A percentile compares a stretch with the other conserved stretches of the same genome.
Evolutionary conservation across 2,797 vertebrate species (phyloP).

Genomic region (Gallinago solitaria): DNA sequence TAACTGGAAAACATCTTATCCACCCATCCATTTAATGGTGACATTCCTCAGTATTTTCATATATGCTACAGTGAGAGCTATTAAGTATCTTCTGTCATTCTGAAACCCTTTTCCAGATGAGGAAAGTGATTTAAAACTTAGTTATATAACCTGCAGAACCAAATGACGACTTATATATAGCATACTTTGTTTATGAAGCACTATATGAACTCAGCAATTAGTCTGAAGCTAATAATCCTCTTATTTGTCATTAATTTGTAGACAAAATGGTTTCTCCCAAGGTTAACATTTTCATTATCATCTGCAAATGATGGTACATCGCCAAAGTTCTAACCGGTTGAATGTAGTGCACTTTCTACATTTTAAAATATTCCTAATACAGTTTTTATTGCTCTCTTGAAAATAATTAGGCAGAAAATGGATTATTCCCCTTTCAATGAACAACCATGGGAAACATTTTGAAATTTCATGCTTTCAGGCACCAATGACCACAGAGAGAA

Average conservation of each 20-base stretch:
- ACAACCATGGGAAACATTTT: conserved; percentile 30
- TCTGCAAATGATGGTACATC: neutral
- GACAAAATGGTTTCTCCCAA: conserved; percentile 33
- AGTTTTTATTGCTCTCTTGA: conserved; percentile 53
- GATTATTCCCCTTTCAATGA: conserved; percentile 51
- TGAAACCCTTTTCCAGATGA: conserved; percentile 9
- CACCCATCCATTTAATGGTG: neutral
- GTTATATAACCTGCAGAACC: neutral
- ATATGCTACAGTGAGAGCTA: neutral
- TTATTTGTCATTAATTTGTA: conserved; percentile 53
- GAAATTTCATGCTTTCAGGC: conserved; percentile 66
- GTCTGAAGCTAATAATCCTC: neutral
- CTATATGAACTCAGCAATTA: neutral
- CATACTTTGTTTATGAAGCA: neutral
- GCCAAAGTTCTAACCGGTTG: conserved; percentile 21
- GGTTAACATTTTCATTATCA: conserved; percentile 52
- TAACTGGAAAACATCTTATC: conserved; percentile 6
- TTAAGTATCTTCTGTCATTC: conserved; percentile 5
- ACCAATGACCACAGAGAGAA: conserved; percentile 16
- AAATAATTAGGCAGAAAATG: conserved; percentile 65
- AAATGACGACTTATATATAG: neutral
- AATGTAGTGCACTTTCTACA: neutral
- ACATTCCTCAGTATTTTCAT: neutral
- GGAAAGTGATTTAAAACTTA: conserved; percentile 16
- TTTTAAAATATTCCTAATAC: conserved; percentile 39